Evolutionary conservation across 30 jellyfish, hydroid and myxozoan species (phyloP).

Genomic region (Nemopilema nomurai): DNA sequence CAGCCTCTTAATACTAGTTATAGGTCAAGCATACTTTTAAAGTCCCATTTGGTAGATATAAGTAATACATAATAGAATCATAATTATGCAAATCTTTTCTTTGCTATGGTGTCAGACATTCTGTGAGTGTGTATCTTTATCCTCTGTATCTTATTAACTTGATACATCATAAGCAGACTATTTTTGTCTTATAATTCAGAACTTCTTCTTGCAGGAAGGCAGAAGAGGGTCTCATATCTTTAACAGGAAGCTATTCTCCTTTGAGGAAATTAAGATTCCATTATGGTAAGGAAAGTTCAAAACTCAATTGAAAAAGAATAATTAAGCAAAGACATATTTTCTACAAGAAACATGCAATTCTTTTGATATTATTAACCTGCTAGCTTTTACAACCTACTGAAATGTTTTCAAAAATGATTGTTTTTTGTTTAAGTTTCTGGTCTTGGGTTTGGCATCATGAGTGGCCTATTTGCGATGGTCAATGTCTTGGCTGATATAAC

Average conservation of each 20-base stretch:
- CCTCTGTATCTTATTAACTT: too few species aligned
- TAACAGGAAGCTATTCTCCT: conserved; percentile 81
- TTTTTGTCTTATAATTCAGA: too few species aligned
- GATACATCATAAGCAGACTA: too few species aligned
- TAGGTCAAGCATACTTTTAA: too few species aligned
- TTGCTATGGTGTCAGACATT: too few species aligned
- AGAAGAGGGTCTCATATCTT: conserved; percentile 75
- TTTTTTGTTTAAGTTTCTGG: conserved; percentile 67
- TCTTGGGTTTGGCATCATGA: conserved; percentile 89
- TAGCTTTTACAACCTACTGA: neutral
- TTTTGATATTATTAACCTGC: neutral
- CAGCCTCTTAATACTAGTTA: too few species aligned
- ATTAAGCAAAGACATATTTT: too few species aligned
- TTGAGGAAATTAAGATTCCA: conserved; percentile 76
- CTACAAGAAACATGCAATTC: neutral
- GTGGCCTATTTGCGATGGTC: conserved; percentile 93
- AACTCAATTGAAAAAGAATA: neutral
- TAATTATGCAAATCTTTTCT: too few species aligned
- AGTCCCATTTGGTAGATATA: too few species aligned
- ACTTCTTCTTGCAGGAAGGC: conserved; percentile 68
- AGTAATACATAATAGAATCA: too few species aligned
- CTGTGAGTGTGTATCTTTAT: too few species aligned
- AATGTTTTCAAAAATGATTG: too few species aligned
- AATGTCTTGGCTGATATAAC: conserved; percentile 84
- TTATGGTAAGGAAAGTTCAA: conserved; percentile 62